Evolutionary conservation across 2,113 vertebrate species (phyloP).

Genomic region (Otocyon megalotis): DNA sequence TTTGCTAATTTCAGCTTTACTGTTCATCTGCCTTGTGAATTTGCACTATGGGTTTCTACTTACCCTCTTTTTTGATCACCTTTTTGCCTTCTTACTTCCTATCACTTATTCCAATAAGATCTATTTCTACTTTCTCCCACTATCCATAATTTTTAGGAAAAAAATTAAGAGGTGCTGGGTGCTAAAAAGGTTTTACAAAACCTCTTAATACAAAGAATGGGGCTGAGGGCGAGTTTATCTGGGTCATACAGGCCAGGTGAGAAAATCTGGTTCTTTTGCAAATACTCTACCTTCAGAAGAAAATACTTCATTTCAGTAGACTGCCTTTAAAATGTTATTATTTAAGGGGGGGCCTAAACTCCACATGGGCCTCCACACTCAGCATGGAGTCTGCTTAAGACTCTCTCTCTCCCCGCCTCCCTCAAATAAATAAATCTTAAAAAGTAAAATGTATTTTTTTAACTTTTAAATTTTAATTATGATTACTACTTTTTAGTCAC

Average conservation of each 20-base stretch:
- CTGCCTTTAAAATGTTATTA: conserved; percentile 8
- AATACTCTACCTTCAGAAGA: neutral
- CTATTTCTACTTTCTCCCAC: neutral
- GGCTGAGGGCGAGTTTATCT: neutral
- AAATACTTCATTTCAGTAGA: conserved; percentile 45
- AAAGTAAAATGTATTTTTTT: neutral
- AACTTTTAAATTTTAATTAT: conserved; percentile 46
- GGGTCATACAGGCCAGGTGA: neutral
- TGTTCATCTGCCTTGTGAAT: neutral
- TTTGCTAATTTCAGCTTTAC: conserved; percentile 13
- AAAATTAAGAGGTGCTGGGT: neutral
- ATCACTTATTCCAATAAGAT: conserved; percentile 24
- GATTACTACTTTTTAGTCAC: neutral
- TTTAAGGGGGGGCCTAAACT: neutral
- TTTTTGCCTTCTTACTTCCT: neutral
- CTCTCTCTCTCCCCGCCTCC: neutral
- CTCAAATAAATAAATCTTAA: neutral
- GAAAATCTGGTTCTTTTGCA: conserved; percentile 51
- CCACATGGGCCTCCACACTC: neutral
- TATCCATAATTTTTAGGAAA: neutral
- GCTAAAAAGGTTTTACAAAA: conserved; percentile 35
- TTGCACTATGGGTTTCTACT: neutral
- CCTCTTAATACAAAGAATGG: conserved; percentile 46
- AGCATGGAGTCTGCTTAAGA: neutral
- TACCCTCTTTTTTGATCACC: neutral